Conservation (phyloP, 2,113 vertebrate species). For the Megalops atlanticus region DNA sequence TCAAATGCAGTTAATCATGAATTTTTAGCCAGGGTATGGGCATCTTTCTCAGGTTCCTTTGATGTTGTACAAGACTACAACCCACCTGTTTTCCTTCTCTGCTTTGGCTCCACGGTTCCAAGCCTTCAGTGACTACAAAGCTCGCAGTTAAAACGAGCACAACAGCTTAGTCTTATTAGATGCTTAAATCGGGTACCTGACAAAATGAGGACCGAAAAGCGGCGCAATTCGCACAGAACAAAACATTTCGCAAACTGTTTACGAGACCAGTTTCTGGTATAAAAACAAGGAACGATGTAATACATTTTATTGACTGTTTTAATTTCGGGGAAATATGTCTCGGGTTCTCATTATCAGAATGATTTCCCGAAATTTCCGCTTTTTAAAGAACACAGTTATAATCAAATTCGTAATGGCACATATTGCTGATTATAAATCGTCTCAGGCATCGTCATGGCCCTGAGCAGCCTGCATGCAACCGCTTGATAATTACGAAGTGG, state of each 20-base stretch:
- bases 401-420: background rate
- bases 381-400: background rate
- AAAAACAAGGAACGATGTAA: background rate
- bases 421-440: background rate
- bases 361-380: too few species aligned
- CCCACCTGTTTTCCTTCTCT: too few species aligned
- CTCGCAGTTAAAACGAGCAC: too few species aligned
- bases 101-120: too few species aligned
- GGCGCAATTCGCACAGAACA: background rate
- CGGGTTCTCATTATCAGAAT: background rate
- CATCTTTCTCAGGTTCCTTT: too few species aligned
- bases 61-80: too few species aligned
- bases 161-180: too few species aligned
- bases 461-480: background rate
- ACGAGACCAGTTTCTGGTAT: background rate
- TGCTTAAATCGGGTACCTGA: background rate
- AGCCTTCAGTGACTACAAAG: too few species aligned
- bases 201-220: background rate
- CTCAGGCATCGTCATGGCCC: background rate
- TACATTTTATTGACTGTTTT: background rate
- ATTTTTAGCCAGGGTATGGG: too few species aligned
- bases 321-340: background rate
- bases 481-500: background rate
- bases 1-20: too few species aligned
- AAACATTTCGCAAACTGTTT: background rate